Conservation (phyloP, 2,113 vertebrate species). For the Gambusia affinis region DNA sequence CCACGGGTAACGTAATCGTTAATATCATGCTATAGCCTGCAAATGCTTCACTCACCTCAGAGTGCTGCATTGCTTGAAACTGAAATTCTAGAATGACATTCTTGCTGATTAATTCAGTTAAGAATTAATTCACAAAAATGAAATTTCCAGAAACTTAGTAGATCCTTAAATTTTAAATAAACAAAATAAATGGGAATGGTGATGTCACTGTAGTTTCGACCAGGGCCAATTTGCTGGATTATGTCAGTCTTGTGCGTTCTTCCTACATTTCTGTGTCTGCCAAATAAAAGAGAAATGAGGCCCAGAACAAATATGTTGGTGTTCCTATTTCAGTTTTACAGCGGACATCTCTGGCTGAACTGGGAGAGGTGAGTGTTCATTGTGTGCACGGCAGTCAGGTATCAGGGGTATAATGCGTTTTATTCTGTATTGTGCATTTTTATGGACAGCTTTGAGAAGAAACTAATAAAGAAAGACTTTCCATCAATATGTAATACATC, state of each 20-base stretch:
- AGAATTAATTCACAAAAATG: too few species aligned
- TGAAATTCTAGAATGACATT: too few species aligned
- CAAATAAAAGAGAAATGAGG: neutral
- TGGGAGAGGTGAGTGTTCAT: neutral
- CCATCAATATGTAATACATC: neutral
- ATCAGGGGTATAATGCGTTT: neutral
- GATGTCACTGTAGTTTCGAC: neutral
- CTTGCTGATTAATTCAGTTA: too few species aligned
- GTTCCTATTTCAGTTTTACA: neutral
- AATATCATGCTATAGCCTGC: too few species aligned
- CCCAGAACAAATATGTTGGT: neutral
- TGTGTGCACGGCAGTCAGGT: neutral
- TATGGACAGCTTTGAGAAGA: neutral
- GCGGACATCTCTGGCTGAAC: neutral
- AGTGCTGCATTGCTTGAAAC: too few species aligned
- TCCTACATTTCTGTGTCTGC: neutral
- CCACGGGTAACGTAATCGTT: too few species aligned
- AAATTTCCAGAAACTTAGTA: too few species aligned
- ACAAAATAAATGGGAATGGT: too few species aligned
- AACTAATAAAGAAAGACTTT: neutral
- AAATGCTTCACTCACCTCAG: too few species aligned
- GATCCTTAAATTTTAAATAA: too few species aligned
- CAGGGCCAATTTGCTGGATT: neutral
- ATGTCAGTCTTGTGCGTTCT: neutral
- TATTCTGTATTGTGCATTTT: neutral